Percentiles rank a stretch among this genome's conserved stretches.
Evolutionary conservation across 2,113 vertebrate genomes (phyloP).

Genomic region (Lipophrys pholis): DNA sequence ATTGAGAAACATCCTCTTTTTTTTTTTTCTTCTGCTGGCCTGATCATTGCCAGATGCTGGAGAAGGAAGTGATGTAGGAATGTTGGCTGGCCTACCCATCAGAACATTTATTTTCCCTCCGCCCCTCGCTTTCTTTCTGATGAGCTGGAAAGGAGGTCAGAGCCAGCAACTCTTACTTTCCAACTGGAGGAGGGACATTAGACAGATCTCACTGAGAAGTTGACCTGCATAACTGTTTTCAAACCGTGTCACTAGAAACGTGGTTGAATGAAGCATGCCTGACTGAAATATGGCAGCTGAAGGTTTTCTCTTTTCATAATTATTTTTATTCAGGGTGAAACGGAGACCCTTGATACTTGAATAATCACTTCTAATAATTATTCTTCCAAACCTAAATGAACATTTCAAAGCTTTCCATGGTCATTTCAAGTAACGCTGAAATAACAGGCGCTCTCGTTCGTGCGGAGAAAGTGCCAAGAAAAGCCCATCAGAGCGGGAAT

Average conservation of each 20-base stretch:
- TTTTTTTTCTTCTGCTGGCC: constrained; percentile 48
- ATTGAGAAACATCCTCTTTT: constrained; percentile 48
- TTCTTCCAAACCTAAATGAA: background rate
- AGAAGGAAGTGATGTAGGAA: constrained; percentile 82
- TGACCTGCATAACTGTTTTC: background rate
- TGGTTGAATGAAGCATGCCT: background rate
- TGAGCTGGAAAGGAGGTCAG: constrained; percentile 79
- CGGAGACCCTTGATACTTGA: too few relatives aligned
- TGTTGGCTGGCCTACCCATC: constrained; percentile 70
- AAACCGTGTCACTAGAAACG: background rate
- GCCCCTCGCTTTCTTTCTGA: constrained; percentile 49
- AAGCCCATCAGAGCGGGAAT: constrained; percentile 67
- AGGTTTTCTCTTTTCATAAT: constrained; percentile 1
- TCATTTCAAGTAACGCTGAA: constrained; percentile 25
- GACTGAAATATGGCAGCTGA: background rate
- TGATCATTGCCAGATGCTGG: constrained; percentile 83
- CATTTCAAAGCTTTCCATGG: constrained; percentile 29
- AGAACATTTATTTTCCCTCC: constrained; percentile 65
- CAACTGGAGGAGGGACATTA: constrained; percentile 49
- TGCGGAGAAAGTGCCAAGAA: constrained; percentile 61
- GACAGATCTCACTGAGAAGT: constrained; percentile 26
- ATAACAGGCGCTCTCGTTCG: constrained; percentile 28
- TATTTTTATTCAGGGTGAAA: background rate
- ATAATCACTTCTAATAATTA: too few relatives aligned
- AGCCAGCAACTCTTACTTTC: constrained; percentile 62